phyloP scores from a whole-genome alignment of 1,140 invertebrate genomes.

The Melipona quadrifasciata region DNA sequence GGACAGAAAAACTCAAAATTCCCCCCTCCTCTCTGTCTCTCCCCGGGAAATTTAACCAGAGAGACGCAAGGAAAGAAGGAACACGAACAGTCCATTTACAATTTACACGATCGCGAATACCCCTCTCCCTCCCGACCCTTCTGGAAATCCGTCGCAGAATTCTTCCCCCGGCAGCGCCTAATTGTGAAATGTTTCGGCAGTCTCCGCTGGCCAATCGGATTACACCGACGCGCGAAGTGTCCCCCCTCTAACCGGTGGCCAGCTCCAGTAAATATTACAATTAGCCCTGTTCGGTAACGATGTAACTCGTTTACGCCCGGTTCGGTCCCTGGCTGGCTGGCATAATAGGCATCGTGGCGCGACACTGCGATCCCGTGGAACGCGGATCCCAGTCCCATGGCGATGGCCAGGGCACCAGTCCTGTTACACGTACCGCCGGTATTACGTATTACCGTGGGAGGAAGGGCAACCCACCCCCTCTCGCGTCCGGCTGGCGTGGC shows the following conservation, averaged over 20 bases:
- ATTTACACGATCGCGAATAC: too few relatives aligned
- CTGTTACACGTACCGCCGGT: constrained; percentile 44
- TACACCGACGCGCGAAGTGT: neutral
- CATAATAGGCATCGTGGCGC: constrained; percentile 37
- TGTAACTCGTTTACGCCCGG: constrained; percentile 62
- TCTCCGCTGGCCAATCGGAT: constrained; percentile 10
- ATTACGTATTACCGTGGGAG: constrained; percentile 27
- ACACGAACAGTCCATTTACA: too few relatives aligned
- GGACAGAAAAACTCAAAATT: too few relatives aligned
- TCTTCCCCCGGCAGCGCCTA: too few relatives aligned
- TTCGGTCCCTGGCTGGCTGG: neutral
- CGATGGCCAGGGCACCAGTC: constrained; percentile 14
- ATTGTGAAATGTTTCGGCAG: neutral
- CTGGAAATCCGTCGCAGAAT: too few relatives aligned
- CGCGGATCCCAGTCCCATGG: constrained; percentile 44
- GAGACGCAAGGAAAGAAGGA: too few relatives aligned
- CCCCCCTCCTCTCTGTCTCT: too few relatives aligned
- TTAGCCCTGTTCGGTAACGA: constrained; percentile 57
- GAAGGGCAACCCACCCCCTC: constrained; percentile 46
- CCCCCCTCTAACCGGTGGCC: neutral
- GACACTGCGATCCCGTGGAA: constrained; percentile 36
- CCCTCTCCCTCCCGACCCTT: too few relatives aligned
- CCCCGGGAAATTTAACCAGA: too few relatives aligned
- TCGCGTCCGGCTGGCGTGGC: neutral
- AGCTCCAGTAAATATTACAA: constrained; percentile 63